phyloP scores from a whole-genome alignment of 1,140 invertebrate species.

The Apolygus lucorum region DNA sequence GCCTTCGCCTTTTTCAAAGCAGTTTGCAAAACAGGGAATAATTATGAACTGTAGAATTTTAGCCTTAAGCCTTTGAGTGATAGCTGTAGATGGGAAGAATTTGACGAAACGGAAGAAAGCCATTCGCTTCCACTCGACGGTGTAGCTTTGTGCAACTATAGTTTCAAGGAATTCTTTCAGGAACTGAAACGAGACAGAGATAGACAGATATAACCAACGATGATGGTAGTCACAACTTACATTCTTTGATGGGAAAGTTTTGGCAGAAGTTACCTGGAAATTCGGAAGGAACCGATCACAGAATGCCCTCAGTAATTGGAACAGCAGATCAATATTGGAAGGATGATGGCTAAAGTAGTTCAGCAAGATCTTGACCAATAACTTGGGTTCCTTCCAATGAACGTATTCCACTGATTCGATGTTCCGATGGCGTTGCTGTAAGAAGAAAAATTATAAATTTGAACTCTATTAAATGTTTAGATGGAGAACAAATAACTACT shows the following conservation, averaged over 20 bases:
- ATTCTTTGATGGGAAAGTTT: no score
- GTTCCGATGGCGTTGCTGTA: slow-evolving; percentile 58
- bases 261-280: slow-evolving; percentile 68
- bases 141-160: slow-evolving; percentile 85
- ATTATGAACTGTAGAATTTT: slow-evolving; percentile 87
- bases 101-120: slow-evolving; percentile 95
- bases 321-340: slow-evolving; percentile 84
- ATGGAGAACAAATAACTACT: no score
- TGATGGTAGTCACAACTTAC: no score
- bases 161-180: slow-evolving; percentile 88
- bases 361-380: slow-evolving; percentile 82
- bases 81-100: slow-evolving; percentile 64
- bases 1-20: slow-evolving; percentile 86
- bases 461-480: no score
- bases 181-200: slow-evolving; percentile 52
- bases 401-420: slow-evolving; percentile 67
- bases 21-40: slow-evolving; percentile 89
- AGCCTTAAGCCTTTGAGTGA: slow-evolving; percentile 76
- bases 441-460: no score
- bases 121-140: slow-evolving; percentile 87
- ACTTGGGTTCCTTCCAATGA: slow-evolving; percentile 84
- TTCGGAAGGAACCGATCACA: slow-evolving; percentile 85
- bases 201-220: background rate
- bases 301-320: slow-evolving; percentile 79
- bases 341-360: slow-evolving; percentile 87